Conservation (phyloP, 2,797 vertebrate genomes). For the Gallinago solitaria region DNA sequence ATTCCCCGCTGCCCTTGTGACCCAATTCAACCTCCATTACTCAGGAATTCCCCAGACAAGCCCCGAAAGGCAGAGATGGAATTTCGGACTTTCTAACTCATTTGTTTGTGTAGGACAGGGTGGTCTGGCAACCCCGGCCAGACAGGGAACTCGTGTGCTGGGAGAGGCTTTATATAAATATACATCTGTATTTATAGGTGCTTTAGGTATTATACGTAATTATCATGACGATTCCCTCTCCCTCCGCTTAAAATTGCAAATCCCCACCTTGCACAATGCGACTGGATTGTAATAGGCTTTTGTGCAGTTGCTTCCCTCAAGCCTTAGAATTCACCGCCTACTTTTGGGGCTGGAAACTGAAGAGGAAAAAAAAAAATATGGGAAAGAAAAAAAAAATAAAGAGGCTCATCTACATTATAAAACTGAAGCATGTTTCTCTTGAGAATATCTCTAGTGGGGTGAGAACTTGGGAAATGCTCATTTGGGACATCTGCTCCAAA, state of each 20-base stretch:
- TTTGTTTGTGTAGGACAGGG: constrained; percentile 87
- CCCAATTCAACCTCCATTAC: constrained; percentile 86
- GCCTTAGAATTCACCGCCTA: constrained; percentile 38
- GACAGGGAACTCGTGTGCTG: constrained; percentile 69
- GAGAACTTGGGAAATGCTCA: constrained; percentile 38
- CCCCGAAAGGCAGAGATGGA: constrained; percentile 77
- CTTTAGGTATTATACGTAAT: constrained; percentile 8
- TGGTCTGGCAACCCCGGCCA: constrained; percentile 82
- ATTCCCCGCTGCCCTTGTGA: constrained; percentile 60
- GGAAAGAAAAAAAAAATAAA: not conserved
- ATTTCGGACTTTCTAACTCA: constrained; percentile 83
- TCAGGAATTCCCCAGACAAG: constrained; percentile 85
- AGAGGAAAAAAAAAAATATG: not conserved
- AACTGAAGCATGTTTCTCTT: constrained; percentile 50
- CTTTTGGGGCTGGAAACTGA: constrained; percentile 24
- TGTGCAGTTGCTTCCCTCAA: constrained; percentile 4
- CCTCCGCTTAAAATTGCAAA: constrained; percentile 68
- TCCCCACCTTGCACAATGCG: constrained; percentile 54
- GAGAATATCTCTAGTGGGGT: constrained; percentile 24
- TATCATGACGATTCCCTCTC: constrained; percentile 38
- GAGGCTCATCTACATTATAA: constrained; percentile 64
- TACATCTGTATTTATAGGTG: constrained; percentile 33
- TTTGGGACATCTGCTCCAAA: constrained; percentile 50
- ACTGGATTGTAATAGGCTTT: constrained; percentile 44
- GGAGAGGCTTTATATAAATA: constrained; percentile 44